Percentiles rank a stretch among this genome's conserved stretches.
phyloP scores from a whole-genome alignment of 2,888 invertebrate species.

The Urechis unicinctus region DNA sequence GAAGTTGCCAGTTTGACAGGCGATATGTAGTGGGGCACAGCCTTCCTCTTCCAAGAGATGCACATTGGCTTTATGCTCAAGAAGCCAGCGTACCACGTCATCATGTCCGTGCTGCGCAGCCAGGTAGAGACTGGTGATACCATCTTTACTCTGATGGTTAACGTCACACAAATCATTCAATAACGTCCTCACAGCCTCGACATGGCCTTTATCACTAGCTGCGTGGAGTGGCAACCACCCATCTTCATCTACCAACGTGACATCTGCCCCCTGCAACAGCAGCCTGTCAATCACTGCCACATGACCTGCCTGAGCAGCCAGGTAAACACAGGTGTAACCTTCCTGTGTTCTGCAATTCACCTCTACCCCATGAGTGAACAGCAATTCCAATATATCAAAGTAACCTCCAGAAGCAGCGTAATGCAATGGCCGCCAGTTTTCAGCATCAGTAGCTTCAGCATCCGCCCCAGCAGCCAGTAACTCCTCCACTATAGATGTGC shows the following conservation, averaged over 20 bases:
- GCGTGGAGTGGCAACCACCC: conserved; percentile 17
- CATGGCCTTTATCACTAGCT: conserved; percentile 9
- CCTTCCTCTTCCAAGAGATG: conserved; percentile 21
- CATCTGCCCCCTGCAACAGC: conserved; percentile 7
- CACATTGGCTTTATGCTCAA: conserved; percentile 17
- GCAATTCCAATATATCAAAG: neutral
- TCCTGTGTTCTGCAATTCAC: conserved; percentile 15
- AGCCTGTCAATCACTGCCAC: conserved; percentile 8
- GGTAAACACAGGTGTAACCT: conserved; percentile 20
- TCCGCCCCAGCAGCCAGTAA: conserved; percentile 13
- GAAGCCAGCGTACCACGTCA: conserved; percentile 16
- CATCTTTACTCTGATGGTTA: conserved; percentile 16
- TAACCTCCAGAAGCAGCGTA: conserved; percentile 1
- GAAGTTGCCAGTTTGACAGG: conserved; percentile 21
- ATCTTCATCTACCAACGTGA: conserved; percentile 14
- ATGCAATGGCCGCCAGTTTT: conserved; percentile 12
- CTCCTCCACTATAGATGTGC: conserved; percentile 8
- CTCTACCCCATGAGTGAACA: conserved; percentile 10
- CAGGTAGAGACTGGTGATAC: conserved; percentile 23
- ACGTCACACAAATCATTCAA: conserved; percentile 13
- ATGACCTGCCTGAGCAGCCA: conserved; percentile 18
- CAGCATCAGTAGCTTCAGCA: conserved; percentile 10
- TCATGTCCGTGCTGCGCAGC: conserved; percentile 22
- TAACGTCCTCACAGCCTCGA: conserved; percentile 11
- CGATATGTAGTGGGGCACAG: conserved; percentile 24